Conservation (phyloP, 2,113 vertebrate species). For the Ardeotis arabs region DNA sequence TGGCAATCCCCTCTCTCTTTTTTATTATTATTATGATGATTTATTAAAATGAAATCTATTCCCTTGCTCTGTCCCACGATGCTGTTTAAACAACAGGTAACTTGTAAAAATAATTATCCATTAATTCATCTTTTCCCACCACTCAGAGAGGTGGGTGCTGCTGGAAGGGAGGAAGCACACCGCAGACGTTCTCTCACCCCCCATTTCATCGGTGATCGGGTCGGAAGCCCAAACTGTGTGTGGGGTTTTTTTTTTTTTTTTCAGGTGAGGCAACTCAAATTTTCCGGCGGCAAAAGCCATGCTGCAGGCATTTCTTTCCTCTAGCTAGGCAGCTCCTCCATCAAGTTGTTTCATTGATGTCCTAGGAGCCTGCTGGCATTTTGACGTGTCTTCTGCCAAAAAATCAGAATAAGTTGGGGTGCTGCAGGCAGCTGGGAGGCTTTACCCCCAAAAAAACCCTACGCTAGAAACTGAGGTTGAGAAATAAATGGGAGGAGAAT, state of each 20-base stretch:
- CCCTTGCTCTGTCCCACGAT: background rate
- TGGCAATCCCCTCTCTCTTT: background rate
- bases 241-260: background rate
- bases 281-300: background rate
- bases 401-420: background rate
- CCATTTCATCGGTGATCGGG: background rate
- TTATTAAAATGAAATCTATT: background rate
- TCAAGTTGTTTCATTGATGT: background rate
- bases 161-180: background rate
- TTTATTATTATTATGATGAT: background rate
- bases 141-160: background rate
- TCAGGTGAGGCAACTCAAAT: background rate
- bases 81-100: background rate
- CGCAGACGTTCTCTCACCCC: rapidly evolving
- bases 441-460: background rate
- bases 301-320: background rate
- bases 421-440: background rate
- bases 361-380: background rate
- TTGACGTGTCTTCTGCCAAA: background rate
- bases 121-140: background rate
- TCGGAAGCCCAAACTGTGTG: background rate
- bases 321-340: background rate
- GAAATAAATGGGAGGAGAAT: background rate
- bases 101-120: background rate
- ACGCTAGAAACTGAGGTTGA: background rate